Base-by-base conservation (phyloP, 1,140 invertebrate genomes). In the Scaptomyza pallida region DNA sequence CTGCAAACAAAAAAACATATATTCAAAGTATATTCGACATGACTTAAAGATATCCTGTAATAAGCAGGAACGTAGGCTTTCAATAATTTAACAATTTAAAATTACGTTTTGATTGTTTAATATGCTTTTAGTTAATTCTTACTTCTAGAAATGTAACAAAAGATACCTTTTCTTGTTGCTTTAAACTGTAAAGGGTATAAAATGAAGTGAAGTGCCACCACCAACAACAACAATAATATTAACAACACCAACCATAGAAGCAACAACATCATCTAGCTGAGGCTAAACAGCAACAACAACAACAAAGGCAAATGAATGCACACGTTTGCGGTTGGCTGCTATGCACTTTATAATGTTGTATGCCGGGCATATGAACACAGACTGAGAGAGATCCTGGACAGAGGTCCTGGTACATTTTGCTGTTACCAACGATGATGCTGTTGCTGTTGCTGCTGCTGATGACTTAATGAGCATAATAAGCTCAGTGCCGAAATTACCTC, bases 401-500 rank as follows among this genome's bases (percentile, higher is more conserved):
- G 35, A 50, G 43, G 41, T 43, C 15, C 55, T 21, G 67, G 35
- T 30, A 9, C 35, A 21, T 78, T 63, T 81, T 57, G 57, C 61
- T 69, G 44, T 50, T 33, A 48, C n/a, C 33, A 37, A 52, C 48
- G 15, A 44, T 55, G 5, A n/a, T n/a, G n/a, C n/a, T n/a, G n/a
- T n/a, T n/a, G n/a, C 10, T 50, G 23, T 23, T 51, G 60, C 12
- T 50, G 23, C 41, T 51, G 60, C 75, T 88, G 82, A 88, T 88
- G 82, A 88, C 82, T 88, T 88, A 88, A 88, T 88, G 82, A 88
- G 82, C 72, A 88, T 88, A 88, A 88, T 88, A 88, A 88, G 82
- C 82, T 88, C 78, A 88, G 55, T 64, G 68, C 82, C 78, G 61
- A 88, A 88, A 88, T 88, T 88, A 88, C 82, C 82, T 88, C 82